A percentile compares a stretch with the other conserved stretches of the same genome.
Conservation (phyloP, 2,797 vertebrate species). For the Rallus crepitans region DNA sequence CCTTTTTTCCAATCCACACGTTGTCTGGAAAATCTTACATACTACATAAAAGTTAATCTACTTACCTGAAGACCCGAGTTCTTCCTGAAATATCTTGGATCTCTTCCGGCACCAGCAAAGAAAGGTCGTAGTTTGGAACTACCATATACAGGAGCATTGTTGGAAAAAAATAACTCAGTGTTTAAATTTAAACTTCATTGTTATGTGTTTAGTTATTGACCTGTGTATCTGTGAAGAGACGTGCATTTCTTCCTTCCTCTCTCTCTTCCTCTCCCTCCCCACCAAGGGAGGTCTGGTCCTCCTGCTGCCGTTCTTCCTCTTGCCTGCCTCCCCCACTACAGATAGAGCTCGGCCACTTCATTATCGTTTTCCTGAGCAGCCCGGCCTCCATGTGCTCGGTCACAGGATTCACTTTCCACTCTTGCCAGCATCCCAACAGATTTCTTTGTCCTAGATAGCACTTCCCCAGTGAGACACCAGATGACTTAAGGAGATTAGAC, state of each 20-base stretch:
- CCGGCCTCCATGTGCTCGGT: background rate
- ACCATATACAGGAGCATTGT: background rate
- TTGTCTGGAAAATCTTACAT: conserved; percentile 54
- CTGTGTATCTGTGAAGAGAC: background rate
- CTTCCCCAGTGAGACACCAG: conserved; percentile 53
- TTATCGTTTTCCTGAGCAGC: conserved; percentile 18
- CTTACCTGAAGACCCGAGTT: conserved; percentile 60
- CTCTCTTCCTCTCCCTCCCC: conserved; percentile 9
- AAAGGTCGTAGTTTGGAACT: background rate
- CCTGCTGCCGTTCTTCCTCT: conserved; percentile 15
- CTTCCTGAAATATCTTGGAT: conserved; percentile 42
- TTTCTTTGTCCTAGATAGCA: conserved; percentile 55
- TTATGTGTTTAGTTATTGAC: conserved; percentile 9
- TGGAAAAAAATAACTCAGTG: background rate
- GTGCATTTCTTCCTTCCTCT: conserved; percentile 53
- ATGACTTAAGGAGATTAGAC: conserved; percentile 48
- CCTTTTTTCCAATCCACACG: conserved; percentile 29
- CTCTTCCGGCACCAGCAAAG: conserved; percentile 23
- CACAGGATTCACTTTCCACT: conserved; percentile 42
- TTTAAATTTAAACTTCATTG: conserved; percentile 63
- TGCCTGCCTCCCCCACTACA: conserved; percentile 7
- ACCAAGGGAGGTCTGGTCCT: background rate
- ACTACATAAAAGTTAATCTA: conserved; percentile 39
- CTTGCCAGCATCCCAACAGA: conserved; percentile 47
- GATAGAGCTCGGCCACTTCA: conserved; percentile 21